A percentile compares a stretch with the other conserved stretches of the same genome.
phyloP scores from a whole-genome alignment of 2,113 vertebrate genomes.

The Myanophis thanlyinensis region DNA sequence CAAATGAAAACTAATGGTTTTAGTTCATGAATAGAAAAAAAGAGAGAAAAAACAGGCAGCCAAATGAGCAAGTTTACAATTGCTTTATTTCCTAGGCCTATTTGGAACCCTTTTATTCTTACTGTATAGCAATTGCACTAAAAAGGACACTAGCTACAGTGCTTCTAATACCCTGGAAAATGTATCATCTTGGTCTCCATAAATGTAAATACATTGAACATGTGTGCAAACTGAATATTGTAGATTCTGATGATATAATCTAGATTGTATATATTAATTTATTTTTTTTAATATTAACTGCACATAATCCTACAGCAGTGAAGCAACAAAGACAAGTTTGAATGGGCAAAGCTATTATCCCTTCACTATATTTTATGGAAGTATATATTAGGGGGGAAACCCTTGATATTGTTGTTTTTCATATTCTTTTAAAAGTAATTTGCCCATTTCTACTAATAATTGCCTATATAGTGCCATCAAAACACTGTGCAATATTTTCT shows the following conservation, averaged over 20 bases:
- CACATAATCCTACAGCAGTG: neutral
- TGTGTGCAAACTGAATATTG: neutral
- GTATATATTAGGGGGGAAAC: neutral
- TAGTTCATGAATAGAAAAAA: neutral
- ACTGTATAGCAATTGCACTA: neutral
- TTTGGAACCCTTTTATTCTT: neutral
- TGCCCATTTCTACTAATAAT: neutral
- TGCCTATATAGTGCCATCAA: neutral
- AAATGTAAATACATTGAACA: neutral
- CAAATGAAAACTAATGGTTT: neutral
- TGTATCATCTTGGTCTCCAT: neutral
- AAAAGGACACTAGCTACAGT: no score
- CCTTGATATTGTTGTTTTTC: neutral
- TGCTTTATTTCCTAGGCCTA: neutral
- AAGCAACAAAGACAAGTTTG: neutral
- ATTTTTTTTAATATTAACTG: neutral
- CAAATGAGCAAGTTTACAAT: neutral
- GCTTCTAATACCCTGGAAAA: neutral
- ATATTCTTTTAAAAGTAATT: neutral
- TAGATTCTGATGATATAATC: neutral
- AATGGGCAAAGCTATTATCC: neutral
- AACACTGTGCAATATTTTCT: neutral
- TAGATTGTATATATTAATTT: neutral
- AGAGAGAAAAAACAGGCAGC: neutral
- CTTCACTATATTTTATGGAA: neutral